Conservation (phyloP, 2,797 vertebrate genomes). For the Tragelaphus oryx region DNA sequence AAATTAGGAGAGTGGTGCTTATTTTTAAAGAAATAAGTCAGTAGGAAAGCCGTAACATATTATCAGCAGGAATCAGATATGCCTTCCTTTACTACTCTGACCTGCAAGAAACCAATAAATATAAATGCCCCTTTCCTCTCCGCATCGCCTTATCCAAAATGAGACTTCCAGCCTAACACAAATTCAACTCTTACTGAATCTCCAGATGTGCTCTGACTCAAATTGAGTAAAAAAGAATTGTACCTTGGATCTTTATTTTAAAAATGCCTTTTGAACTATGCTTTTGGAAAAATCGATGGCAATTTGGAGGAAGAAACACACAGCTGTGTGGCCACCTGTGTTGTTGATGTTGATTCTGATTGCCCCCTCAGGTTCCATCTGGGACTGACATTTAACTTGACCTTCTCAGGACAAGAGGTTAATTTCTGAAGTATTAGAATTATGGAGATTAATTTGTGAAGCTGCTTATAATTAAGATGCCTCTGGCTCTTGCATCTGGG, state of each 20-base stretch:
- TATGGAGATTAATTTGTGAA: slow-evolving; percentile 26
- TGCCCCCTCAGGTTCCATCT: neutral
- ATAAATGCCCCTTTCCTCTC: neutral
- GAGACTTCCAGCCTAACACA: neutral
- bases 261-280: neutral
- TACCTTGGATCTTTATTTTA: slow-evolving; percentile 8
- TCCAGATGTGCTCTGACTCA: neutral
- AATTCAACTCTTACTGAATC: neutral
- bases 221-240: neutral
- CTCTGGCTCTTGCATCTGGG: slow-evolving; percentile 50
- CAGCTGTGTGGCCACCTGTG: slow-evolving; percentile 62
- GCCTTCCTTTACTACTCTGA: neutral
- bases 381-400: neutral
- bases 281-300: slow-evolving; percentile 11
- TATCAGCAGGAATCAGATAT: neutral
- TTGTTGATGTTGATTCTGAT: slow-evolving; percentile 4
- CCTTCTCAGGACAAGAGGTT: slow-evolving; percentile 38
- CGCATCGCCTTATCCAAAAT: neutral
- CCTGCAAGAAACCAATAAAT: neutral
- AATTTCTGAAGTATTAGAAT: neutral
- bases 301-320: slow-evolving; percentile 28
- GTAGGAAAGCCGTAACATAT: neutral
- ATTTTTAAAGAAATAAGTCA: neutral
- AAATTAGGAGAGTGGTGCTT: neutral
- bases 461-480: slow-evolving; percentile 32